Evolutionary conservation across 2,797 vertebrate genomes (phyloP).

Genomic region (Acanthis flammea): DNA sequence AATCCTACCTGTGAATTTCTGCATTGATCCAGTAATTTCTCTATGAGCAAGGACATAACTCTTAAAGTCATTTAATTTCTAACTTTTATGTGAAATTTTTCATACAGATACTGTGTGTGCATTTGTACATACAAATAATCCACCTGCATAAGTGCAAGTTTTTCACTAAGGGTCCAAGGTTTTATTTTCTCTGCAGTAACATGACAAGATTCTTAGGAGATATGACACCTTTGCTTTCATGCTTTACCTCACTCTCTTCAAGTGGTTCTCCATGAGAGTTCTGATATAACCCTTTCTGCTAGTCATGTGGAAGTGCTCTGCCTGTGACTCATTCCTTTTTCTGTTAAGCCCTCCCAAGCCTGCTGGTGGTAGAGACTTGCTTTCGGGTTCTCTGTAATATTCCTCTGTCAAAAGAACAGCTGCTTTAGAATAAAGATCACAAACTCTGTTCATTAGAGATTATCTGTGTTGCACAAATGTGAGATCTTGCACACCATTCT

Average conservation of each 20-base stretch:
- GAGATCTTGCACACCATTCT: not conserved
- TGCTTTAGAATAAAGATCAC: constrained; percentile 15
- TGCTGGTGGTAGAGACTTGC: not conserved
- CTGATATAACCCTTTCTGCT: not conserved
- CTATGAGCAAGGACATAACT: not conserved
- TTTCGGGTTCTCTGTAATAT: constrained; percentile 14
- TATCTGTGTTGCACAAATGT: not conserved
- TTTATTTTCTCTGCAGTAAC: not conserved
- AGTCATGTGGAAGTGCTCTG: not conserved
- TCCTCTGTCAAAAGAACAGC: constrained; percentile 9
- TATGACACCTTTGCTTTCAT: not conserved
- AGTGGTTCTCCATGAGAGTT: not conserved
- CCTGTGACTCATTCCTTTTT: not conserved
- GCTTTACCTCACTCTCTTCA: not conserved
- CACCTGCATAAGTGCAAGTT: not conserved
- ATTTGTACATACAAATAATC: not conserved
- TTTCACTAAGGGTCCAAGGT: not conserved
- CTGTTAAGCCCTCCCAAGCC: not conserved
- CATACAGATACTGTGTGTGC: not conserved
- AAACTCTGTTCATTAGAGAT: not conserved
- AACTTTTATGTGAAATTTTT: not conserved
- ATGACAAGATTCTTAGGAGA: not conserved
- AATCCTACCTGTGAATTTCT: not conserved
- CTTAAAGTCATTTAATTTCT: not conserved
- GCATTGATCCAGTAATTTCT: not conserved